Percentiles rank a stretch among this genome's conserved stretches.
phyloP scores from a whole-genome alignment of 2,888 invertebrate species.

The Ceriagrion tenellum region DNA sequence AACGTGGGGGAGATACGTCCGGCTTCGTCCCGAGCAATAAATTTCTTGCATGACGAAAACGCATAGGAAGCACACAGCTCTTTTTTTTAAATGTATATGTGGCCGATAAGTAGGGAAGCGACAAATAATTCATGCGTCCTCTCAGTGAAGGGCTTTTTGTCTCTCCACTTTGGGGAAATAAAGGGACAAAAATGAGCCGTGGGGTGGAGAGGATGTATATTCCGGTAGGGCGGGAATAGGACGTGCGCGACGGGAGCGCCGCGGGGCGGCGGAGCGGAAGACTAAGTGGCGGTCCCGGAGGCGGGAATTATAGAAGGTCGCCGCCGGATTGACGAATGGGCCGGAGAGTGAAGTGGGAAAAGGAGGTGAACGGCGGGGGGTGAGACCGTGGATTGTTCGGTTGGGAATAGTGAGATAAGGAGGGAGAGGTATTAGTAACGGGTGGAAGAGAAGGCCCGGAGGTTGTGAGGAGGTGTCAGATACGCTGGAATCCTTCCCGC shows the following conservation, averaged over 20 bases:
- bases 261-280: not conserved
- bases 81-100: not conserved
- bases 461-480: not conserved
- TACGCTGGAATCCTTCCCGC: not conserved
- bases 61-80: not conserved
- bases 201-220: not conserved
- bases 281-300: constrained; percentile 19
- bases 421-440: not conserved
- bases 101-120: not conserved
- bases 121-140: not conserved
- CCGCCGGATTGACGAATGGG: constrained; percentile 9
- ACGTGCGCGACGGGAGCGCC: constrained; percentile 32
- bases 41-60: not conserved
- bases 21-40: not conserved
- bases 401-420: not conserved
- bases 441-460: not conserved
- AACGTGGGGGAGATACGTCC: no score
- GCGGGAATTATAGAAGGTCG: not conserved
- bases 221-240: not conserved
- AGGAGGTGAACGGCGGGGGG: not conserved
- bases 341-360: not conserved
- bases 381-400: not conserved
- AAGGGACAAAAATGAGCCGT: not conserved
- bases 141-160: not conserved
- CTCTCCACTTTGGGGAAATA: not conserved